Percentiles rank a stretch among this genome's conserved stretches.
Conservation (phyloP, 2,113 vertebrate genomes). For the Bubo bubo region DNA sequence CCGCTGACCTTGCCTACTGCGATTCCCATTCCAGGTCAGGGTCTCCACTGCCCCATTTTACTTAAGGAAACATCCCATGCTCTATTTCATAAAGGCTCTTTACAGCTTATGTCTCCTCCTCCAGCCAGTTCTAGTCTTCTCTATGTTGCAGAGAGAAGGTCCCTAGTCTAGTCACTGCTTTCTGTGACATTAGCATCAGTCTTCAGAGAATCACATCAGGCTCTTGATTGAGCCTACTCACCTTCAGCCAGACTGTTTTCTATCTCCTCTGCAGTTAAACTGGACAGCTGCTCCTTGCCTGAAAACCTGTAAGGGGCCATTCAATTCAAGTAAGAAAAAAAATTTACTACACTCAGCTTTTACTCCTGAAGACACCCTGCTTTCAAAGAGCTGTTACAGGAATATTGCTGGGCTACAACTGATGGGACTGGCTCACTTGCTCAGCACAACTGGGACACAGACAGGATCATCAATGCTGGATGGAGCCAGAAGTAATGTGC, state of each 20-base stretch:
- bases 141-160: not conserved
- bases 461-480: not conserved
- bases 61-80: not conserved
- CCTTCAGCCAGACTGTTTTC: not conserved
- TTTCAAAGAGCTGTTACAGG: not conserved
- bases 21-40: not conserved
- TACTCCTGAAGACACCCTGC: not conserved
- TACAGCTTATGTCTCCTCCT: not conserved
- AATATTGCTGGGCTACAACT: not conserved
- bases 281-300: not conserved
- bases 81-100: not conserved
- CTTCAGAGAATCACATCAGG: not conserved
- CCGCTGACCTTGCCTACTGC: not conserved
- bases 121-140: not conserved
- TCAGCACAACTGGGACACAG: not conserved
- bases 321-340: not conserved
- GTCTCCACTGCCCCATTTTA: not conserved
- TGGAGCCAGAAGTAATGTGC: rapidly evolving
- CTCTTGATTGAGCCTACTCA: not conserved
- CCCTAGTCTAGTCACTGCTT: not conserved
- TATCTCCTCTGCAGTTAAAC: not conserved
- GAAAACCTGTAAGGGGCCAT: not conserved
- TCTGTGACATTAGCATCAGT: not conserved
- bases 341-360: not conserved
- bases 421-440: not conserved